phyloP scores from a whole-genome alignment of 2,113 vertebrate species.

The Entelurus aequoreus region DNA sequence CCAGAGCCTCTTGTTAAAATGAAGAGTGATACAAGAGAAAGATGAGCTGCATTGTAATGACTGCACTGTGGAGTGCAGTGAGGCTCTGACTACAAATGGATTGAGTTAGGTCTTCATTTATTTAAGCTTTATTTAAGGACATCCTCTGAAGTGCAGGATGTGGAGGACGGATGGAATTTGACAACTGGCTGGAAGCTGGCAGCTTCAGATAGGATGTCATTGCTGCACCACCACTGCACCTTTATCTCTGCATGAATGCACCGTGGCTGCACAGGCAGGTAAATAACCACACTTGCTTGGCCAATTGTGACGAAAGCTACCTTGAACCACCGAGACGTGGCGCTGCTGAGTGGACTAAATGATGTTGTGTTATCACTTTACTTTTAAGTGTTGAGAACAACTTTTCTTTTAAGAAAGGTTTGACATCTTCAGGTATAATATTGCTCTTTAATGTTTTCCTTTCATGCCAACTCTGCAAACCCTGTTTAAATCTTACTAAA shows the following conservation, averaged over 20 bases:
- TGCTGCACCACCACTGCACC: slow-evolving; percentile 24
- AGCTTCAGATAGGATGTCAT: slow-evolving; percentile 14
- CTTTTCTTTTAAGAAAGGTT: slow-evolving; percentile 7
- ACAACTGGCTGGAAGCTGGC: slow-evolving; percentile 6
- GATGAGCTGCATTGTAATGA: slow-evolving; percentile 8
- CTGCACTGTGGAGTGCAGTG: slow-evolving; percentile 17
- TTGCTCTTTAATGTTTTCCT: slow-evolving; percentile 10
- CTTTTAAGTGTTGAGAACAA: slow-evolving; percentile 14
- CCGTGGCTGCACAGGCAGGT: slow-evolving; percentile 26
- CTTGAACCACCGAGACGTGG: slow-evolving; percentile 2
- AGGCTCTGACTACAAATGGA: slow-evolving; percentile 19
- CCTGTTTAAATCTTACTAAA: slow-evolving; percentile 2
- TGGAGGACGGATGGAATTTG: slow-evolving; percentile 12
- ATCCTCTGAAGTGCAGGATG: slow-evolving; percentile 8
- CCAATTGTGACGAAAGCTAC: slow-evolving; percentile 14
- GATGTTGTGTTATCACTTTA: slow-evolving; percentile 13
- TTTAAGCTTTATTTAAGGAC: slow-evolving; percentile 38
- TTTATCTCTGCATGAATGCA: slow-evolving; percentile 31
- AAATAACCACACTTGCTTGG: slow-evolving; percentile 18
- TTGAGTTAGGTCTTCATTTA: slow-evolving; percentile 23
- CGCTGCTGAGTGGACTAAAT: slow-evolving; percentile 8
- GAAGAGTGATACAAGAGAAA: slow-evolving; percentile 5
- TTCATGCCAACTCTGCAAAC: background rate
- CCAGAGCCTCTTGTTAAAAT: slow-evolving; percentile 6
- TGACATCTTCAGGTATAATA: slow-evolving; percentile 1